Percentiles rank a stretch among this genome's conserved stretches.
Conservation (phyloP, 2,888 invertebrate species). For the Tachina lurida region DNA sequence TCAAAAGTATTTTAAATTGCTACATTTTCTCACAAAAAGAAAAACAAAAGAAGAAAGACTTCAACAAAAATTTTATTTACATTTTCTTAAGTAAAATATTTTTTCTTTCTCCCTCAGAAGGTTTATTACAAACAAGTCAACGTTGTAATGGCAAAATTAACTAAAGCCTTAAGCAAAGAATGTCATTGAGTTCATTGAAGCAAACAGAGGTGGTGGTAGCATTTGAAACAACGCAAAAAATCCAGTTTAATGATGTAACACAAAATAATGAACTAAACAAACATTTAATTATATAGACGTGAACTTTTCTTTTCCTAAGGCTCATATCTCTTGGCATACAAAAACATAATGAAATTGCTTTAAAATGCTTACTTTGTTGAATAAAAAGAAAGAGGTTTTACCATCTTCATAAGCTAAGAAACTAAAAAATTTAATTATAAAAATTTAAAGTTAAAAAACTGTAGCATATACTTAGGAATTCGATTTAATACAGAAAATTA, state of each 20-base stretch:
- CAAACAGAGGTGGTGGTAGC: not conserved
- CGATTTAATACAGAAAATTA: too few species aligned
- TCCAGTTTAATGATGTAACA: slow-evolving; percentile 59
- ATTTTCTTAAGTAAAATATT: too few species aligned
- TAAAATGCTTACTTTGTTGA: not conserved
- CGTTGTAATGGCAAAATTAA: not conserved
- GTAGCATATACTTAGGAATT: slow-evolving; percentile 23
- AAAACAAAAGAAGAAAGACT: too few species aligned
- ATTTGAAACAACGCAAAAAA: not conserved
- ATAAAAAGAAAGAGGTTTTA: not conserved
- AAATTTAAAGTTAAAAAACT: slow-evolving; percentile 8
- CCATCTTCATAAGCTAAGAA: not conserved
- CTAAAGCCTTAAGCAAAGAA: slow-evolving; percentile 55
- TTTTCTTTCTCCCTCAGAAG: slow-evolving; percentile 29
- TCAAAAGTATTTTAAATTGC: too few species aligned
- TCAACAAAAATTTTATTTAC: too few species aligned
- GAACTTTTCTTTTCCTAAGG: not conserved
- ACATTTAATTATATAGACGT: slow-evolving; percentile 52
- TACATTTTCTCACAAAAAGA: too few species aligned
- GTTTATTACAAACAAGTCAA: slow-evolving; percentile 44
- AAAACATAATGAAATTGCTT: not conserved
- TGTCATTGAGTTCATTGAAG: slow-evolving; percentile 63
- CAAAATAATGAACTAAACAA: slow-evolving; percentile 63
- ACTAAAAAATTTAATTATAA: not conserved
- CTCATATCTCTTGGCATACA: not conserved